A percentile compares a stretch with the other conserved stretches of the same genome.
Evolutionary conservation across 2,888 invertebrate genomes (phyloP).

Genomic region (Tipula confusa): DNA sequence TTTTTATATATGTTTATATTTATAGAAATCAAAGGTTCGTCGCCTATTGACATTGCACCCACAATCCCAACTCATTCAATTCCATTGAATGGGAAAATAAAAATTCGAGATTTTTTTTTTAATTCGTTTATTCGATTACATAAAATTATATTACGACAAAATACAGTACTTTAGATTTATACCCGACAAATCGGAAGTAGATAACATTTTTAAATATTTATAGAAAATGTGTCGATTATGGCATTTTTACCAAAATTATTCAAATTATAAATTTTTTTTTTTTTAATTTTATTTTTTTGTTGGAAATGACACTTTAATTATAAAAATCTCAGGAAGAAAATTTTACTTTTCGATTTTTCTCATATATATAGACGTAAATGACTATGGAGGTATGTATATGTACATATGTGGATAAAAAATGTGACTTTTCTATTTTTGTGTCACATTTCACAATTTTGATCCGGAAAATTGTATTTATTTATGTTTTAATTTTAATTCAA

Average conservation of each 20-base stretch:
- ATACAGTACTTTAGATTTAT: background rate
- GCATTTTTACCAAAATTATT: background rate
- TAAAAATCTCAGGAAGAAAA: background rate
- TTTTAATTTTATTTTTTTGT: too few relatives aligned
- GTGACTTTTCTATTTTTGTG: background rate
- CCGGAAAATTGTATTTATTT: background rate
- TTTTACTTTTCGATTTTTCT: background rate
- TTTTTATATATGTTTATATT: background rate
- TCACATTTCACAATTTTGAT: background rate
- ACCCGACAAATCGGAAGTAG: background rate
- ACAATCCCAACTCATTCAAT: background rate
- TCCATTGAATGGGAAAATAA: background rate
- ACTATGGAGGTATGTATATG: background rate
- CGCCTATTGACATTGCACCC: background rate
- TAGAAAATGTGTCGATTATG: slow-evolving; percentile 5
- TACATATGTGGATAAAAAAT: background rate
- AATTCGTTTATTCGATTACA: background rate
- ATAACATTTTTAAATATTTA: background rate
- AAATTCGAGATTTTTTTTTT: background rate
- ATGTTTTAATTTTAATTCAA: background rate
- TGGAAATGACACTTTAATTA: slow-evolving; percentile 12
- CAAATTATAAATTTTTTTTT: background rate
- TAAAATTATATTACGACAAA: background rate
- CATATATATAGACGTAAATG: background rate
- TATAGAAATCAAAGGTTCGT: background rate